phyloP scores from a whole-genome alignment of 2,888 invertebrate species.

The Plemyria rubiginata region DNA sequence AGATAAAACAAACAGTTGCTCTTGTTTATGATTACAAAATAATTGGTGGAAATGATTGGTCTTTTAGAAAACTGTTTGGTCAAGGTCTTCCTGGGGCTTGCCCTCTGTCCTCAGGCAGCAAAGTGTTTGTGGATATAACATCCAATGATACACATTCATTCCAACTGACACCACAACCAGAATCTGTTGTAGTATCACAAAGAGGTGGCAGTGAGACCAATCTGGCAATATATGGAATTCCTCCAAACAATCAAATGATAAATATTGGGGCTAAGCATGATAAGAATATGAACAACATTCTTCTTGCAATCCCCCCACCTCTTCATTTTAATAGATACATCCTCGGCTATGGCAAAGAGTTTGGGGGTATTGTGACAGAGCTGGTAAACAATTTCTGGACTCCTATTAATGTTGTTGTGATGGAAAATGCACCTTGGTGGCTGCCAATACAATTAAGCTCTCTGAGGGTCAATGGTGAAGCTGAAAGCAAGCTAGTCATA shows the following conservation, averaged over 20 bases:
- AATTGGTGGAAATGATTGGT: constrained; percentile 91
- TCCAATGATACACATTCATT: constrained; percentile 86
- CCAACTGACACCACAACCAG: constrained; percentile 87
- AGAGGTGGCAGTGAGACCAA: constrained; percentile 88
- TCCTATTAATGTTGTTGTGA: constrained; percentile 90
- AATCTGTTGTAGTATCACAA: constrained; percentile 82
- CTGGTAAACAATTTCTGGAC: constrained; percentile 92
- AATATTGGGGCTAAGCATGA: constrained; percentile 88
- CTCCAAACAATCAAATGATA: constrained; percentile 83
- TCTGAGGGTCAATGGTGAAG: constrained; percentile 87
- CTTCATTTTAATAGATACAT: constrained; percentile 92
- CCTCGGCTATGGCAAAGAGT: constrained; percentile 96
- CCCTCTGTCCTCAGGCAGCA: constrained; percentile 90
- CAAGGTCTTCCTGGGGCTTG: constrained; percentile 93
- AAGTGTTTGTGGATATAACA: constrained; percentile 92
- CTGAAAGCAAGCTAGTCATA: constrained; percentile 83
- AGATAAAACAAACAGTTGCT: constrained; percentile 93
- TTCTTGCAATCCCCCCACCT: constrained; percentile 86
- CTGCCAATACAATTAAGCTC: constrained; percentile 96
- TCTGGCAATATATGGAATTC: constrained; percentile 90
- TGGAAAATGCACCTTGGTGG: constrained; percentile 97
- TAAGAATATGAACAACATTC: constrained; percentile 70
- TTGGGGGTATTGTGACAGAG: constrained; percentile 94
- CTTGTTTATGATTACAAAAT: constrained; percentile 93
- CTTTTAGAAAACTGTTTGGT: constrained; percentile 93